Base-by-base conservation (phyloP, 1,140 invertebrate genomes). In the Cydia splendana region DNA sequence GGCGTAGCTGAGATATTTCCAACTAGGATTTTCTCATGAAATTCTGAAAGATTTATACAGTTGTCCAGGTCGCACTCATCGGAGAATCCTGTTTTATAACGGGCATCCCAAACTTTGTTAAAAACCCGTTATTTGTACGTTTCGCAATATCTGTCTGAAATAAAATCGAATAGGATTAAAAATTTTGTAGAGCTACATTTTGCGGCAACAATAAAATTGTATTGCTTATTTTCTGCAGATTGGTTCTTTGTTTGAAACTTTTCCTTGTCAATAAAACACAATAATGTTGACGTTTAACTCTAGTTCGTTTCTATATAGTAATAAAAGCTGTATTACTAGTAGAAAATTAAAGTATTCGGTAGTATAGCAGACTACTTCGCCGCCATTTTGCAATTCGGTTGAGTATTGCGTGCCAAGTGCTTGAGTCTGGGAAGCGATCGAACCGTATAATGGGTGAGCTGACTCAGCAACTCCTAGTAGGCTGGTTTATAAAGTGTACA, bases 231-330 rank as follows among this genome's bases (percentile, higher is more conserved):
- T 71, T 42, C 67, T 18, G 34, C 34, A 71, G 67, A 71, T 71
- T 71, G 67, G 30, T 71, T 71, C n/a, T 45, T 71, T 71, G 67
- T 71, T 71, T 71, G 67, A 71, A 71, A 71, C 38, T 42, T 71
- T 69, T 69, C 34, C 67, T 71, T 38, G 67, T 45, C 67, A 45
- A 71, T 45, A 71, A 71, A 71, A 71, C n/a, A 18, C 5, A 9
- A 42, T 71, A 71, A 42, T 18, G 6, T 69, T 69, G 65, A 38
- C 65, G 30, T 34, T n/a, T 69, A 38, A 15, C 12, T 42, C 38
- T 48, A 48, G 13, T n/a, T 34, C 38, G 18, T 71, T 18, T 18
- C 13, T 34, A 15, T 12, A 10, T 71, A 12, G n/a, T 42, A 71
- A 38, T 38, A 71, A n/a, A 30, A 45, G 38, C 30, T 38, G 13